A percentile compares a stretch with the other conserved stretches of the same genome.
These are phyloP conservation scores for Takifugu rubripes DNA, from an alignment of 2,797 vertebrate species.

Conservation along the genomic window DNA sequence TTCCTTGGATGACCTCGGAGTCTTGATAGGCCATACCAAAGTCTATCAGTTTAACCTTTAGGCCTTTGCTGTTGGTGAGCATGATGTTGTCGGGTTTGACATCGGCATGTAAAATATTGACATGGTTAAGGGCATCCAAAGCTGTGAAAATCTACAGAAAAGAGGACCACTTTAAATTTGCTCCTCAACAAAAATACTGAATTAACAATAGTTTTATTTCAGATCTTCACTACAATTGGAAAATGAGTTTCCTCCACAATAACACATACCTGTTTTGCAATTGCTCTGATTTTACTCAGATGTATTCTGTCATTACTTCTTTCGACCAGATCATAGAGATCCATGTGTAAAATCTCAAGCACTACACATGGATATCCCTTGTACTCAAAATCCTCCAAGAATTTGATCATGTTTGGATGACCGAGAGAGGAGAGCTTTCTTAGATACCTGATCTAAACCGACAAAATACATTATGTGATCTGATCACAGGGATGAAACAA, in stretches of 20 bases:
- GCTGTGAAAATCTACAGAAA: not conserved
- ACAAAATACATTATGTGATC: not conserved
- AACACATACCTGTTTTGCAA: slow-evolving; percentile 1
- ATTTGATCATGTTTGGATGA: not conserved
- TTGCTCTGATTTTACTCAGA: not conserved
- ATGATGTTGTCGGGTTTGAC: slow-evolving; percentile 2
- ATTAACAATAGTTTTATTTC: not conserved
- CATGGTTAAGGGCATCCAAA: not conserved
- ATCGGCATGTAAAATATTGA: not conserved
- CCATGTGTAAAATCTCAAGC: not conserved
- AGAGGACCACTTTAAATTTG: not conserved
- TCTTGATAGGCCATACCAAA: not conserved
- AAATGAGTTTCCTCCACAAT: not conserved
- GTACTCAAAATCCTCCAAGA: not conserved
- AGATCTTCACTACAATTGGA: not conserved
- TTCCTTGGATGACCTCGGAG: not conserved
- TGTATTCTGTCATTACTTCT: not conserved
- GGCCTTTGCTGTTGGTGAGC: not conserved
- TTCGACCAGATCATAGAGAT: not conserved
- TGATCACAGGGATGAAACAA: not conserved
- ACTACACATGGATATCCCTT: not conserved
- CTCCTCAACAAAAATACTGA: too few relatives aligned
- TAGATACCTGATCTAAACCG: not conserved
- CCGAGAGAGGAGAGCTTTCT: not conserved
- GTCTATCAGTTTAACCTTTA: not conserved